Base-by-base conservation (phyloP, 2,888 invertebrate species). In the Harpalus rufipes region DNA sequence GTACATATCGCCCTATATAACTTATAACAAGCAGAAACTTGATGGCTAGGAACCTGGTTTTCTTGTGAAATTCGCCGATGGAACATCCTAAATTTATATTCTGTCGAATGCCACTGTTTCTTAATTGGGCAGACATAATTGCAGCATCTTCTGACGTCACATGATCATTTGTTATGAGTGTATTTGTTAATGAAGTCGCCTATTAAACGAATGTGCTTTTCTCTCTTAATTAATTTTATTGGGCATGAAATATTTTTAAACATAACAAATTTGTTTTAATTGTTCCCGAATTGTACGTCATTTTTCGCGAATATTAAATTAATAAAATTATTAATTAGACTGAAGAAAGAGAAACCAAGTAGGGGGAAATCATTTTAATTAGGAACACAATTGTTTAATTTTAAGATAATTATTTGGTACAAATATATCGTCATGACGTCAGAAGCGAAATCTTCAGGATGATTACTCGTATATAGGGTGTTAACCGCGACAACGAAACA, bases 161-260 rank as follows among this genome's bases (percentile, higher is more conserved):
- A 12, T 12, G 25, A 74, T 74, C 18, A 16, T 10, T 74, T 74
- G 74, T 51, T 51, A 14, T 39, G 44, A 51, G 51, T 74, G 74
- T 74, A 74, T 51, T 74, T 51, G 74, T 51, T 74, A 74, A 74
- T 74, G 74, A 74, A 74, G 74, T 44, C 18, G 74, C 74, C 74
- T 74, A 74, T 74, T 74, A 74, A 74, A 74, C 44, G 56, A 74
- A 74, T 74, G 56, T 74, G 56, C 68, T 68, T 68, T 74, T 18
- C 51, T 5, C 25, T 51, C 44, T 39, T 68, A 74, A 74, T 74
- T 74, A 74, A 74, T 74, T 74, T 51, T 56, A 56, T 51, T 74
- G 74, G 74, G 56, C 44, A 74, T 74, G 74, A 74, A 74, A 74
- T 51, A 51, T 74, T 74, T 56, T 74, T 74, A 51, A 74, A 74